Conservation (phyloP, 1,140 invertebrate species). For the Sycobia sp. region DNA sequence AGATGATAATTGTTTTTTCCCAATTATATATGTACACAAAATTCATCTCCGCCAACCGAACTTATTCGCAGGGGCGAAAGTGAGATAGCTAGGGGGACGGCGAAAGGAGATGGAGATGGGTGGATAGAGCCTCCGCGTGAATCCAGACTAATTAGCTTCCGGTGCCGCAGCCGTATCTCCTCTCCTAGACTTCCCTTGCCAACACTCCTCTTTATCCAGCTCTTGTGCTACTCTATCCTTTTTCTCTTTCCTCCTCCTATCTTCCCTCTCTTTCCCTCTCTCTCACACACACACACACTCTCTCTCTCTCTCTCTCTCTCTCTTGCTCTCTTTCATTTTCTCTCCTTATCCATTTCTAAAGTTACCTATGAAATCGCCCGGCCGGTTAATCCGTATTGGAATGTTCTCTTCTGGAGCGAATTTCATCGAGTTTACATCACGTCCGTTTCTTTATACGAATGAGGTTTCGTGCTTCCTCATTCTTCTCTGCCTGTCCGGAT, state of each 20-base stretch:
- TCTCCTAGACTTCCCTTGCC: too few relatives aligned
- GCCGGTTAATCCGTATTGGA: background rate
- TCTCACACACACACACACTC: background rate
- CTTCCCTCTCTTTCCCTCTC: background rate
- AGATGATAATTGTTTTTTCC: slow-evolving; percentile 11
- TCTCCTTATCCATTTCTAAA: too few relatives aligned
- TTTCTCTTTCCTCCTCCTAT: slow-evolving; percentile 1
- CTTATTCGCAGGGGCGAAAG: too few relatives aligned
- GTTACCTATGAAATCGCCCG: background rate
- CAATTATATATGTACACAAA: slow-evolving; percentile 5
- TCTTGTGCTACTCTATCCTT: too few relatives aligned
- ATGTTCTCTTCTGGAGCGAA: background rate
- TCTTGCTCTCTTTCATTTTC: too few relatives aligned
- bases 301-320: background rate
- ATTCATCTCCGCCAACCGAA: background rate
- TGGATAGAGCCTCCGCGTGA: slow-evolving; percentile 14
- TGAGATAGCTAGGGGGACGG: too few relatives aligned
- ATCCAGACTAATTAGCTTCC: slow-evolving; percentile 29
- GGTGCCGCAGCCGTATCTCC: background rate
- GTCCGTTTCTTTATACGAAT: slow-evolving; percentile 18
- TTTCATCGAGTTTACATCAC: slow-evolving; percentile 16
- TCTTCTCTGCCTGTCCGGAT: background rate
- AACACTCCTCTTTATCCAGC: too few relatives aligned
- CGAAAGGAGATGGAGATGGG: too few relatives aligned
- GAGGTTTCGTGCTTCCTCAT: slow-evolving; percentile 10